These are phyloP conservation scores for Pristionchus exspectatus DNA, from an alignment of 2,888 invertebrate genomes.

Conservation along the genomic window DNA sequence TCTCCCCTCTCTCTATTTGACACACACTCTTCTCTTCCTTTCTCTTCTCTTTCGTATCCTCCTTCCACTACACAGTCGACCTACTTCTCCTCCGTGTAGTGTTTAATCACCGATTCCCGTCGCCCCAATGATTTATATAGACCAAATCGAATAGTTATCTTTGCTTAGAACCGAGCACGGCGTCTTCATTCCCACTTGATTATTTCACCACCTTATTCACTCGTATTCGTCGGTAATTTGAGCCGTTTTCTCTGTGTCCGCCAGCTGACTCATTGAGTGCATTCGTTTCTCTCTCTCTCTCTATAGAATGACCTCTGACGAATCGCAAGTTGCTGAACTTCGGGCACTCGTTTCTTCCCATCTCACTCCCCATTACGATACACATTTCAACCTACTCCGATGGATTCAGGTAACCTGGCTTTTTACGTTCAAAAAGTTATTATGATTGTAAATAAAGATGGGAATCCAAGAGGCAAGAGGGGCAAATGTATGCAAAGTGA, in stretches of 20 bases:
- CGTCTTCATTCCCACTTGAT: no score
- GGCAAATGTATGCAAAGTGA: no score
- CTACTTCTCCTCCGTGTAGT: not conserved
- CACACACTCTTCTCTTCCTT: not conserved
- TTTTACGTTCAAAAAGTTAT: not conserved
- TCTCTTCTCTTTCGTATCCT: not conserved
- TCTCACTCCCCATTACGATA: constrained; percentile 49
- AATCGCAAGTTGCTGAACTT: constrained; percentile 20
- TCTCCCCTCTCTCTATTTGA: not conserved
- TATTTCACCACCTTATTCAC: no score
- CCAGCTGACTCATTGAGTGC: not conserved
- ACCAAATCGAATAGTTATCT: no score
- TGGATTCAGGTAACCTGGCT: constrained; percentile 29
- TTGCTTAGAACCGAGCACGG: no score
- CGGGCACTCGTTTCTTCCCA: not conserved
- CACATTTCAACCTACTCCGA: constrained; percentile 49
- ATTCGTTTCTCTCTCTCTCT: not conserved
- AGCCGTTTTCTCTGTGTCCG: no score
- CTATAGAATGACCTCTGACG: not conserved
- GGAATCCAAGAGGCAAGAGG: no score
- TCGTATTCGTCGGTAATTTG: no score
- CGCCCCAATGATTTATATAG: not conserved
- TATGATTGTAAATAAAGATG: no score
- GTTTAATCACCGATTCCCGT: not conserved
- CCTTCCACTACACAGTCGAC: not conserved